Evolutionary conservation across 30 jellyfish, hydroid and myxozoan genomes (phyloP), one percentile per base, ranked within the genome.

Genomic region (Nemopilema nomurai): DNA sequence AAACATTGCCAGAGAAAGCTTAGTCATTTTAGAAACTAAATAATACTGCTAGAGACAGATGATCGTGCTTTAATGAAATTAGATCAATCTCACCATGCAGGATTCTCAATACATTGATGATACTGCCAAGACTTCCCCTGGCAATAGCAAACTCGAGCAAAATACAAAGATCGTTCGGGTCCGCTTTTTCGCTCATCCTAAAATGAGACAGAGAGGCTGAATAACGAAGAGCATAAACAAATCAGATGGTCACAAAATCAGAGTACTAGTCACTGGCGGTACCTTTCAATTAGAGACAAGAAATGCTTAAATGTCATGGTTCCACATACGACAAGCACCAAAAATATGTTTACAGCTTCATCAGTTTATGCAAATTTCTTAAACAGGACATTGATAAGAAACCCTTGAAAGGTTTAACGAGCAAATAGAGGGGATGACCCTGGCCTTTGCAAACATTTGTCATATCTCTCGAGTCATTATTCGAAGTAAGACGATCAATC

Each of bases 51-150:
- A 41, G 57, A 3, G 57, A 41, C 57, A 41, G 9, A n/a, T n/a
- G n/a, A n/a, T n/a, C n/a, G n/a, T n/a, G n/a, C n/a, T n/a, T n/a
- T n/a, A n/a, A n/a, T n/a, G n/a, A n/a, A n/a, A n/a, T n/a, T n/a
- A n/a, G n/a, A n/a, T n/a, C n/a, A 41, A 41, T 41, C 89, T 78
- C 79, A 94, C 99, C 92, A 20, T 67, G 78, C 18, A 94, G 70
- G 22, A 89, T 89, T 49, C 53, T 89, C 70, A 94, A 83, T 9
- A 80, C 97, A 62, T 89, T 97, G 57, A 86, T 41, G 49, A 94
- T 76, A 77, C 99, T 94, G 23, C 99, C 99, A 18, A 94, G 79
- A 68, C 96, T 85, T 30, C 99, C 99, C 51, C 99, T 90, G 27
- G 99, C 96, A 21, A 94, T 68, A 0, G 96, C 90, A 62, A 94